phyloP scores from a whole-genome alignment of 2,888 invertebrate genomes.

The Deilephila elpenor region DNA sequence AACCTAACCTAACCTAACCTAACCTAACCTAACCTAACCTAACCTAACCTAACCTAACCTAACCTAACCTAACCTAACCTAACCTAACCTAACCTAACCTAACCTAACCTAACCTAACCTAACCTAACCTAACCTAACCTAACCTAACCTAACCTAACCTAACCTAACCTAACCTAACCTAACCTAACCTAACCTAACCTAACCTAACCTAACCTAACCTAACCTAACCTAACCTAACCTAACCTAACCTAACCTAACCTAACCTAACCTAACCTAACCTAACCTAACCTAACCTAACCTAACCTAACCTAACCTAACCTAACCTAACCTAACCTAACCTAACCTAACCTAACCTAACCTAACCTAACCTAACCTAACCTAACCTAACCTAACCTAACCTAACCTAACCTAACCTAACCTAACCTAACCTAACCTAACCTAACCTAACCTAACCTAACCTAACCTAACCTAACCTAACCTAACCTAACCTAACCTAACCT shows the following conservation, averaged over 20 bases:
- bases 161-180: slow-evolving; percentile 18
- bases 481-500: slow-evolving; percentile 32
- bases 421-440: slow-evolving; percentile 32
- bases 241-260: slow-evolving; percentile 40
- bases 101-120: slow-evolving; percentile 39
- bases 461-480: slow-evolving; percentile 32
- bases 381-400: slow-evolving; percentile 35
- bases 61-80: too few species aligned
- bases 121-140: slow-evolving; percentile 38
- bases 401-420: slow-evolving; percentile 32
- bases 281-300: slow-evolving; percentile 34
- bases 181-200: slow-evolving; percentile 35
- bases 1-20: too few species aligned
- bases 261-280: slow-evolving; percentile 37
- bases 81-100: slow-evolving; percentile 35
- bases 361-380: slow-evolving; percentile 38
- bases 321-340: slow-evolving; percentile 37
- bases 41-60: too few species aligned
- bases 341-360: slow-evolving; percentile 36
- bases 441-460: slow-evolving; percentile 32
- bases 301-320: slow-evolving; percentile 36
- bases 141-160: slow-evolving; percentile 35
- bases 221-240: slow-evolving; percentile 39
- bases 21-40: too few species aligned
- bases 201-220: slow-evolving; percentile 36